phyloP scores from a whole-genome alignment of 2,113 vertebrate genomes.

The Pipa parva region DNA sequence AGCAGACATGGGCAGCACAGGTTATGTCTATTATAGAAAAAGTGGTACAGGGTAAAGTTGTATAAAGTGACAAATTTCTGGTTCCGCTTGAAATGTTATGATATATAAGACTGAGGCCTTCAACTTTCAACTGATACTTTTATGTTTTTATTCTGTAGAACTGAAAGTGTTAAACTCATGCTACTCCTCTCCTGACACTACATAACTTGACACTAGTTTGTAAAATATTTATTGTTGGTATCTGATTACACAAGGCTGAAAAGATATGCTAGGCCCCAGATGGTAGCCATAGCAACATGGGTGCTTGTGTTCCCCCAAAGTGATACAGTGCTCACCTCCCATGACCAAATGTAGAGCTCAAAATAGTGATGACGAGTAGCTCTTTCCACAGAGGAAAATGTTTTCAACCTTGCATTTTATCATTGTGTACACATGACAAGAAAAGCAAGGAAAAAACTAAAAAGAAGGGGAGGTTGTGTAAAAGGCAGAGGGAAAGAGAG shows the following conservation, averaged over 20 bases:
- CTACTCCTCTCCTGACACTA: slow-evolving; percentile 10
- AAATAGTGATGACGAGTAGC: slow-evolving; percentile 1
- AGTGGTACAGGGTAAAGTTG: too few species aligned
- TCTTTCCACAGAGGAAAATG: neutral
- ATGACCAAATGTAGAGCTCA: neutral
- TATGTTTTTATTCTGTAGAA: too few species aligned
- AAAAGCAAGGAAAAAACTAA: too few species aligned
- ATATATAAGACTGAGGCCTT: too few species aligned
- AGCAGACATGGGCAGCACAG: too few species aligned
- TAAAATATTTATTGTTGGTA: slow-evolving; percentile 56
- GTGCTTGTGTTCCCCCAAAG: neutral
- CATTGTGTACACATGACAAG: neutral
- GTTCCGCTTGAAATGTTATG: too few species aligned
- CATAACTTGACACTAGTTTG: slow-evolving; percentile 2
- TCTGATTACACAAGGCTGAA: slow-evolving; percentile 46
- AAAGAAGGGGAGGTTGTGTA: too few species aligned
- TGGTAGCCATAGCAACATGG: slow-evolving; percentile 32
- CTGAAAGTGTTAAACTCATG: neutral
- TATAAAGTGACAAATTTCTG: too few species aligned
- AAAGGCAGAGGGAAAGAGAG: too few species aligned
- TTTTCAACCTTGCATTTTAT: neutral
- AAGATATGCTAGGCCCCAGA: neutral
- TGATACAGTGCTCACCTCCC: neutral
- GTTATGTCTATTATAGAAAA: too few species aligned
- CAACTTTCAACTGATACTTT: too few species aligned